Evolutionary conservation across 2,113 vertebrate genomes (phyloP).

Genomic region (Ceuthmochares aereus): DNA sequence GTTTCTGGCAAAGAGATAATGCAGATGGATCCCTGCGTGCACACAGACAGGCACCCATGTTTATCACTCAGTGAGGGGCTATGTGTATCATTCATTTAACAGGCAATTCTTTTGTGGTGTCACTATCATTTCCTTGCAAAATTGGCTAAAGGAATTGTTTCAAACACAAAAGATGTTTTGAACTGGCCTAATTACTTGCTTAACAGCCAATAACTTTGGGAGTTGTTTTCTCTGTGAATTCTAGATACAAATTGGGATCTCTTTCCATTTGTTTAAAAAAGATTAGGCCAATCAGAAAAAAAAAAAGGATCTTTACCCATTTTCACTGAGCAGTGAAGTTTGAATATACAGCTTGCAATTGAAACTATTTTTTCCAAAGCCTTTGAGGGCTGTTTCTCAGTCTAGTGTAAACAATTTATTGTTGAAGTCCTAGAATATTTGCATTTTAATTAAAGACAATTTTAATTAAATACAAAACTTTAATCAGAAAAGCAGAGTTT

Average conservation of each 20-base stretch:
- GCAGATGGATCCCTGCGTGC: neutral
- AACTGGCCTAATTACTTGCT: constrained; percentile 67
- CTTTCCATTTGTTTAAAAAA: constrained; percentile 65
- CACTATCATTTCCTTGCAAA: constrained; percentile 32
- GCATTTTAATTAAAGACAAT: constrained; percentile 80
- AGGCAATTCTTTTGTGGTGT: constrained; percentile 40
- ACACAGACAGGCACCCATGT: neutral
- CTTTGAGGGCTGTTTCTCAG: constrained; percentile 74
- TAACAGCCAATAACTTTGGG: constrained; percentile 48
- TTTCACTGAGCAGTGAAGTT: constrained; percentile 73
- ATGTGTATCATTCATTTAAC: constrained; percentile 1
- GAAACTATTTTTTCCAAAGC: constrained; percentile 65
- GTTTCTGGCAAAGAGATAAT: constrained; percentile 35
- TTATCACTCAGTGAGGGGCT: neutral
- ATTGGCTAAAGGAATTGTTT: constrained; percentile 57
- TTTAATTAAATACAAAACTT: constrained; percentile 81
- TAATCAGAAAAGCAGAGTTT: constrained; percentile 73
- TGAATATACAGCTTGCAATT: constrained; percentile 71
- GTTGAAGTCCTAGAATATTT: constrained; percentile 79
- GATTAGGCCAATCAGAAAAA: constrained; percentile 63
- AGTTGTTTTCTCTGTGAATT: constrained; percentile 47
- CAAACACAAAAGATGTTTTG: constrained; percentile 43
- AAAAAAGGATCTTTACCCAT: constrained; percentile 61
- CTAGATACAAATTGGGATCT: constrained; percentile 55
- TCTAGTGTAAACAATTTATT: constrained; percentile 81